A percentile compares a stretch with the other conserved stretches of the same genome.
Conservation (phyloP, 2,113 vertebrate species). For the Vulpes vulpes region DNA sequence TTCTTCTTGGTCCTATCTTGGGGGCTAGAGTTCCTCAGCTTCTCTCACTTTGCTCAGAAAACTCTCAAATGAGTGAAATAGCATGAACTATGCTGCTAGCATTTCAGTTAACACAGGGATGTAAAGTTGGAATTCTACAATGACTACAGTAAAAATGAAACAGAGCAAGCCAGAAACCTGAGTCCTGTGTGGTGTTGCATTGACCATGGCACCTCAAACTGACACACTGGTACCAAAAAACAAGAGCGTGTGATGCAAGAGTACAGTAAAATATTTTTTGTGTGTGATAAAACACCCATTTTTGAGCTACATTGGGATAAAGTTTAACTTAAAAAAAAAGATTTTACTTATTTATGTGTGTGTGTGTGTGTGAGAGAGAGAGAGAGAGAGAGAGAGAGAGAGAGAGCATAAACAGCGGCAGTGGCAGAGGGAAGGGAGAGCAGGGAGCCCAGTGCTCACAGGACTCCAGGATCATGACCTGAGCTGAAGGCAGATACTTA, state of each 20-base stretch:
- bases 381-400: not conserved
- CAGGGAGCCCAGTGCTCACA: not conserved
- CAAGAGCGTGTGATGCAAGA: accelerated
- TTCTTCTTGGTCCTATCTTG: not conserved
- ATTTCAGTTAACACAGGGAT: constrained; percentile 42
- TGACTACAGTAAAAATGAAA: not conserved
- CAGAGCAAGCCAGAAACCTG: not conserved
- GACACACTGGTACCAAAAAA: accelerated
- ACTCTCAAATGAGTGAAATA: not conserved
- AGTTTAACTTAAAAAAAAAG: not conserved
- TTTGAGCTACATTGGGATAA: not conserved
- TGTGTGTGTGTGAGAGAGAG: no score
- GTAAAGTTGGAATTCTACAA: not conserved
- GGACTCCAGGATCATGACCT: not conserved
- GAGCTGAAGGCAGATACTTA: not conserved
- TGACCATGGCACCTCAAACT: not conserved
- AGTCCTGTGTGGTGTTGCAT: accelerated
- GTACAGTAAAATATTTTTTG: not conserved
- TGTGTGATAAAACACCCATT: not conserved
- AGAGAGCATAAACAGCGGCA: not conserved
- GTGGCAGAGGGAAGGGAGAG: not conserved
- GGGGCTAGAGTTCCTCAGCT: not conserved
- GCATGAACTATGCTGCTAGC: not conserved
- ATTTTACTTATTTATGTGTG: not conserved
- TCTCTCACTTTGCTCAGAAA: not conserved